Percentiles rank a stretch among this genome's conserved stretches.
These are phyloP conservation scores for Baronia brevicornis DNA, from an alignment of 2,888 invertebrate genomes.

Conservation along the genomic window DNA sequence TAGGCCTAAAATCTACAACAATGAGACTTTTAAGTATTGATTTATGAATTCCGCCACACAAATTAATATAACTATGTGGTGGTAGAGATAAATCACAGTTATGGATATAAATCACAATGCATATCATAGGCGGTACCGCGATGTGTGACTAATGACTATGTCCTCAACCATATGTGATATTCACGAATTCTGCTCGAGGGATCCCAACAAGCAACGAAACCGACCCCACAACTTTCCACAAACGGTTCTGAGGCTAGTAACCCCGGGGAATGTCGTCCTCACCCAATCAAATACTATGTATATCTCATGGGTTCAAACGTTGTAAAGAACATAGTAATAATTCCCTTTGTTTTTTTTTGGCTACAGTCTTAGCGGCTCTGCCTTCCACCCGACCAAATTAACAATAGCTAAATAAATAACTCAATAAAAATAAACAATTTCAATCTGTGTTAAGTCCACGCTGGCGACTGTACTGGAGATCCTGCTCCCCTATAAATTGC, in stretches of 20 bases:
- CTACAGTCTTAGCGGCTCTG: too few species aligned
- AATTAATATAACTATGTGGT: constrained; percentile 58
- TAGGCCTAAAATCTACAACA: constrained; percentile 73
- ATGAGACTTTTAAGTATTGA: constrained; percentile 68
- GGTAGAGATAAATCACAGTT: constrained; percentile 71
- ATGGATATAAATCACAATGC: constrained; percentile 68
- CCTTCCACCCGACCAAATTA: constrained; percentile 45
- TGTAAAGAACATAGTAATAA: too few species aligned
- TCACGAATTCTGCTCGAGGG: constrained; percentile 40
- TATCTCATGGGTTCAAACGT: too few species aligned
- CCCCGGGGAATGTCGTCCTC: too few species aligned
- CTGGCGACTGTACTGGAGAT: constrained; percentile 35
- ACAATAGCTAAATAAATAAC: constrained; percentile 51
- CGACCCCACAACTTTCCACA: constrained; percentile 6
- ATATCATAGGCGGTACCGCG: constrained; percentile 68
- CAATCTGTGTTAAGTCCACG: constrained; percentile 56
- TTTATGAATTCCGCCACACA: constrained; percentile 67
- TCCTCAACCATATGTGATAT: constrained; percentile 35
- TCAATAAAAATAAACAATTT: constrained; percentile 48
- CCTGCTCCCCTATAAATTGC: constrained; percentile 26
- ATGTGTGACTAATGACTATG: constrained; percentile 54
- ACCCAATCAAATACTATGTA: too few species aligned
- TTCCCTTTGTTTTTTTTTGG: too few species aligned
- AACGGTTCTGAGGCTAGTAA: too few species aligned
- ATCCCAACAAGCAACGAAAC: constrained; percentile 19